Conservation (phyloP, 2,113 vertebrate genomes). For the Alexandromys fortis region DNA sequence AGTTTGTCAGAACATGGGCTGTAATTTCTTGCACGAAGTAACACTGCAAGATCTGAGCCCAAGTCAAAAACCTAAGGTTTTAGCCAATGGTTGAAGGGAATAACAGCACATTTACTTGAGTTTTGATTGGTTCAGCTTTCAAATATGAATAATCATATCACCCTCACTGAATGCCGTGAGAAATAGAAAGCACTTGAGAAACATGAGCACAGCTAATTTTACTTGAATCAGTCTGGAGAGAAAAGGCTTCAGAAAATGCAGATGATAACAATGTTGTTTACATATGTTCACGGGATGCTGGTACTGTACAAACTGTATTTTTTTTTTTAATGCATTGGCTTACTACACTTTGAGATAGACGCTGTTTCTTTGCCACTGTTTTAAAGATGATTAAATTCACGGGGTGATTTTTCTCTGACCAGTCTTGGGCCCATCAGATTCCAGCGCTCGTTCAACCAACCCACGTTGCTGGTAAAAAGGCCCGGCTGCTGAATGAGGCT, state of each 20-base stretch:
- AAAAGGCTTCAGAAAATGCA: neutral
- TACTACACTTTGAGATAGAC: neutral
- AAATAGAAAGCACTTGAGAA: neutral
- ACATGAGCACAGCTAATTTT: neutral
- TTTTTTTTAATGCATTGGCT: neutral
- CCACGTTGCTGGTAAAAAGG: neutral
- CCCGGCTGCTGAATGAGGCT: neutral
- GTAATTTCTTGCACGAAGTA: neutral
- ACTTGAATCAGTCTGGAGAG: neutral
- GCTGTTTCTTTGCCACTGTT: neutral
- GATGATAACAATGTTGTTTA: neutral
- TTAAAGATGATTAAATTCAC: conserved; percentile 7
- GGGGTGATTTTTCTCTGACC: neutral
- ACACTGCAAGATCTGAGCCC: neutral
- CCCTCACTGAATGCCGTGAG: neutral
- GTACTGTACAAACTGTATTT: neutral
- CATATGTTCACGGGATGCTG: neutral
- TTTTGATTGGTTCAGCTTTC: neutral
- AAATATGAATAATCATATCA: neutral
- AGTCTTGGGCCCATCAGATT: neutral
- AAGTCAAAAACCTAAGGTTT: neutral
- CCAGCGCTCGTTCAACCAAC: neutral
- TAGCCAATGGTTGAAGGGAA: neutral
- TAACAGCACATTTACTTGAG: neutral
- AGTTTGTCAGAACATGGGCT: neutral